phyloP scores from a whole-genome alignment of 2,888 invertebrate genomes.

The Agrotis ipsilon region DNA sequence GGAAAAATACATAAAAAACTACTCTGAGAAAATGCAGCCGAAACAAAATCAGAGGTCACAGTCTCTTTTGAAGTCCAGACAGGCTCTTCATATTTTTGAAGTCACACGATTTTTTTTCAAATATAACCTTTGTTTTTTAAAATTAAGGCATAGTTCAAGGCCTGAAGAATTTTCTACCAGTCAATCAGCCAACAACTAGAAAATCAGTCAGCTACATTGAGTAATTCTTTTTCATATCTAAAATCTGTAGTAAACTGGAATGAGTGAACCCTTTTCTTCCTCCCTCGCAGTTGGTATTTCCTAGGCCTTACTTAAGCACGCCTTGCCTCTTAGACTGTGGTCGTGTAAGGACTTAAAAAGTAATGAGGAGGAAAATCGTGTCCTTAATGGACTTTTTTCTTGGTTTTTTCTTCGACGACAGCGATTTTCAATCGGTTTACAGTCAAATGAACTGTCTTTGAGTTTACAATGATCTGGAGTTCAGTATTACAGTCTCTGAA shows the following conservation, averaged over 20 bases:
- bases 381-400: conserved; percentile 16
- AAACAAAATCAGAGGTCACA: no score
- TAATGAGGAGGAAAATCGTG: conserved; percentile 40
- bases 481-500: not conserved
- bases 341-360: conserved; percentile 60
- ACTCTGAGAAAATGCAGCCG: no score
- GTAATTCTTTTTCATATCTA: no score
- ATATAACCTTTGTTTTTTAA: no score
- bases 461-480: not conserved
- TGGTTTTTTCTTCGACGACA: not conserved
- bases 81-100: no score
- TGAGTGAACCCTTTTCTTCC: conserved; percentile 11
- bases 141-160: no score
- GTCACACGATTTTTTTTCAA: no score
- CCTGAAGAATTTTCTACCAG: no score
- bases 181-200: no score
- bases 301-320: conserved; percentile 69
- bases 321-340: conserved; percentile 61
- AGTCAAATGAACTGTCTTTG: not conserved
- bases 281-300: conserved; percentile 23
- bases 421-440: not conserved
- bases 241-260: not conserved
- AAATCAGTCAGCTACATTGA: not conserved
- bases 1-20: no score
- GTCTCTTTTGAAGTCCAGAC: no score